A percentile compares a stretch with the other conserved stretches of the same genome.
Conservation (phyloP, 1,140 invertebrate species). For the Riptortus pedestris region DNA sequence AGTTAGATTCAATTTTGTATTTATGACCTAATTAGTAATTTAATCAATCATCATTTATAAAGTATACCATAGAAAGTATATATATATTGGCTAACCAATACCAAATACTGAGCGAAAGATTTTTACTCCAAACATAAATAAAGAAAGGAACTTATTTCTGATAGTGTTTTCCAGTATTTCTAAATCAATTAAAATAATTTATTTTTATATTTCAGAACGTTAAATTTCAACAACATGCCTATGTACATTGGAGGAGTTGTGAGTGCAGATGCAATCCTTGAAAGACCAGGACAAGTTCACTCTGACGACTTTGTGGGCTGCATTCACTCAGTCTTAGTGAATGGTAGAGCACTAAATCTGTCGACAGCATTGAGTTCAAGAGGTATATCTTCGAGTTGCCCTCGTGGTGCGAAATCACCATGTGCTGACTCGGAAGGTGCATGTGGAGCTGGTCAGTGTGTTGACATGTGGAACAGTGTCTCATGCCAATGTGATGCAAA, state of each 20-base stretch:
- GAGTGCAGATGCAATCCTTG: constrained; percentile 70
- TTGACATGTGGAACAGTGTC: constrained; percentile 69
- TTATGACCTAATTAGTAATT: constrained; percentile 2
- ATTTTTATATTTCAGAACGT: constrained; percentile 51
- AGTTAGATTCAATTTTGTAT: too few species aligned
- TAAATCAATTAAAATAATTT: not conserved
- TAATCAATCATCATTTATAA: not conserved
- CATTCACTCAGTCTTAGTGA: constrained; percentile 77
- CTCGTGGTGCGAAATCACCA: constrained; percentile 47
- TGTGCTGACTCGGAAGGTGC: constrained; percentile 36
- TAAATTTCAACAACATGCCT: constrained; percentile 85
- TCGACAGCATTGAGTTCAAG: constrained; percentile 59
- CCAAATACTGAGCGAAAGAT: not conserved
- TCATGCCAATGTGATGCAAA: constrained; percentile 55
- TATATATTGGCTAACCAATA: not conserved
- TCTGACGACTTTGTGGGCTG: constrained; percentile 90
- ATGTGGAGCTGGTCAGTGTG: constrained; percentile 42
- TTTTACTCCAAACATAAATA: too few species aligned
- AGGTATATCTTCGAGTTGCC: constrained; percentile 63
- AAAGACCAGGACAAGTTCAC: constrained; percentile 75
- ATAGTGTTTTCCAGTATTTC: too few species aligned
- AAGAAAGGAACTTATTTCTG: too few species aligned
- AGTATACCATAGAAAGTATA: not conserved
- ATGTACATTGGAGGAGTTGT: constrained; percentile 74
- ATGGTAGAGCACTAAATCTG: constrained; percentile 68